Evolutionary conservation across 2,797 vertebrate species (phyloP).

Genomic region (Fratercula arctica): DNA sequence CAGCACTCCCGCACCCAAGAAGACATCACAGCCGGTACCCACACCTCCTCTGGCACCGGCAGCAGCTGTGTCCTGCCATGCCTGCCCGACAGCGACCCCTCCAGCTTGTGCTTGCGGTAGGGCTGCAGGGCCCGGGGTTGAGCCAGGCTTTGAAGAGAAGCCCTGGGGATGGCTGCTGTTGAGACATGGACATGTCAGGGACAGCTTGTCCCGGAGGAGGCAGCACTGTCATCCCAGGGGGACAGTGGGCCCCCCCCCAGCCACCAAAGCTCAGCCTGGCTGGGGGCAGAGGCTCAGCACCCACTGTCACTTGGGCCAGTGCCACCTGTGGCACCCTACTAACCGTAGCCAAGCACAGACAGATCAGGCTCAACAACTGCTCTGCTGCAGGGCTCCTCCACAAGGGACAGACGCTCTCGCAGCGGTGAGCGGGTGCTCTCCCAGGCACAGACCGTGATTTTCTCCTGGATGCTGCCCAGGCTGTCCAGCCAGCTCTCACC

Average conservation of each 20-base stretch:
- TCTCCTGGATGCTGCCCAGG: constrained; percentile 87
- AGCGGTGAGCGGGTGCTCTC: constrained; percentile 84
- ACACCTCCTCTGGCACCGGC: not conserved
- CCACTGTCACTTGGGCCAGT: not conserved
- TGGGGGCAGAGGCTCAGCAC: not conserved
- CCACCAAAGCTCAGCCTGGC: not conserved
- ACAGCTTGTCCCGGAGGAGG: not conserved
- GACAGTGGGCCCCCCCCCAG: not conserved
- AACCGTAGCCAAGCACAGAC: constrained; percentile 78
- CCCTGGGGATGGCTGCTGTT: constrained; percentile 70
- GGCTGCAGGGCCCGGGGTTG: constrained; percentile 81
- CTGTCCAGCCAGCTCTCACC: constrained; percentile 83
- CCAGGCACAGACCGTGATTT: constrained; percentile 88
- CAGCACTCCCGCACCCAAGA: fast-evolving
- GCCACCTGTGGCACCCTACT: not conserved
- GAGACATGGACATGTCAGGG: not conserved
- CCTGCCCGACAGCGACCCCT: constrained; percentile 77
- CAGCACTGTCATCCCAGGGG: not conserved
- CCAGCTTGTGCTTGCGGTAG: constrained; percentile 80
- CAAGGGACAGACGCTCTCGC: constrained; percentile 80
- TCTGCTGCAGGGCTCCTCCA: constrained; percentile 83
- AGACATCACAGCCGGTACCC: not conserved
- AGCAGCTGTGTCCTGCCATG: constrained; percentile 51
- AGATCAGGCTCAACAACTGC: constrained; percentile 83
- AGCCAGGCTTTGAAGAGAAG: constrained; percentile 79